Conservation (phyloP, 2,797 vertebrate species). For the Pterois miles region DNA sequence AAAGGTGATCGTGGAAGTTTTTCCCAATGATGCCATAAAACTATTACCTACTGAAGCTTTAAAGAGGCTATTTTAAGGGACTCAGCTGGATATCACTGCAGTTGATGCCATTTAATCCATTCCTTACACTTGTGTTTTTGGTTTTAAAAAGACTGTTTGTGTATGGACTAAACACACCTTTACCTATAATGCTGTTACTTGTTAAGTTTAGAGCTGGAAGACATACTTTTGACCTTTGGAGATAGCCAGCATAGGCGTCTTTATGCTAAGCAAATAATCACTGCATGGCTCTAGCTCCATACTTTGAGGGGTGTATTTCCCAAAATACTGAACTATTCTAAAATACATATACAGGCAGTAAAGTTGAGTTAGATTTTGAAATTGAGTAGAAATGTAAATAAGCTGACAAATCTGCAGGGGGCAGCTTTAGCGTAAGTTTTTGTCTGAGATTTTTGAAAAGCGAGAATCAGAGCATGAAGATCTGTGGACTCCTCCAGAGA, state of each 20-base stretch:
- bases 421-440: background rate
- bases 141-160: background rate
- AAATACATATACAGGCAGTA: background rate
- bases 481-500: background rate
- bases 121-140: background rate
- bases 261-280: background rate
- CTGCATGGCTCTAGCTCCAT: background rate
- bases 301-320: background rate
- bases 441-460: constrained; percentile 9
- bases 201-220: background rate
- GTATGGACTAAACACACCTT: background rate
- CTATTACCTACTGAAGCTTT: too few species aligned
- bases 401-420: background rate
- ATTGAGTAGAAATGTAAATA: background rate
- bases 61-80: background rate
- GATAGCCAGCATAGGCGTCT: background rate
- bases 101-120: background rate
- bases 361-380: background rate
- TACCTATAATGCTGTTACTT: background rate
- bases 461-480: background rate
- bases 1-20: too few species aligned
- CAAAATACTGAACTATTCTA: background rate
- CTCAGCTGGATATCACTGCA: background rate
- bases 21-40: too few species aligned
- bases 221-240: background rate